These are phyloP conservation scores for Saccostrea cuccullata DNA, from an alignment of 1,140 invertebrate species.

Conservation along the genomic window DNA sequence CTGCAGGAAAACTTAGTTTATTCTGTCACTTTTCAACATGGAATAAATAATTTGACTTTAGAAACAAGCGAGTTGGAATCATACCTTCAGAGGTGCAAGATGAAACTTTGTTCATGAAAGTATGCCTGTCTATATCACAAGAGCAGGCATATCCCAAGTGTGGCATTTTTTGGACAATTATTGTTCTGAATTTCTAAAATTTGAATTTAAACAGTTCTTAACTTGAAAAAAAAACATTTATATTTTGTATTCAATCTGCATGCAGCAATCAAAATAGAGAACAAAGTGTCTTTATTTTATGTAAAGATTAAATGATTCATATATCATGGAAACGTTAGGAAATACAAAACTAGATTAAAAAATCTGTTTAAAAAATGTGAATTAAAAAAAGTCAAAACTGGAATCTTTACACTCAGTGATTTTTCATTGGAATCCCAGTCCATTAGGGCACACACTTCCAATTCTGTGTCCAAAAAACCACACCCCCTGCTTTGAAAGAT, in stretches of 20 bases:
- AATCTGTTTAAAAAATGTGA: neutral
- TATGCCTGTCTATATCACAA: neutral
- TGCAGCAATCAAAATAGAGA: conserved; percentile 10
- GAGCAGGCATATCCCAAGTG: conserved; percentile 1
- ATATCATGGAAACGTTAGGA: neutral
- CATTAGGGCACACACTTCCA: conserved; percentile 4
- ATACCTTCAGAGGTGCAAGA: conserved; percentile 15
- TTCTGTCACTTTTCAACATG: neutral
- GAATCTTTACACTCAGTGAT: neutral
- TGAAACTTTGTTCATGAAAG: conserved; percentile 8
- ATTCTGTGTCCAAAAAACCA: neutral
- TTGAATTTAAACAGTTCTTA: neutral
- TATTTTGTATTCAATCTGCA: neutral
- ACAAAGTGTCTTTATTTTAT: neutral
- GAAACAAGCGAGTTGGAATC: neutral
- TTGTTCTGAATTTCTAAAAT: neutral
- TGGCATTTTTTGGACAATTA: conserved; percentile 12
- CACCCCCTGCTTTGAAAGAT: neutral
- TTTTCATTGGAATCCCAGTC: neutral
- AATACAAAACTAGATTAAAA: conserved; percentile 15
- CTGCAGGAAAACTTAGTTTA: too few relatives aligned
- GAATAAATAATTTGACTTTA: neutral
- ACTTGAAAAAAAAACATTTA: neutral
- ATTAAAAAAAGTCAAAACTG: neutral
- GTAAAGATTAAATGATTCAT: neutral